A percentile compares a stretch with the other conserved stretches of the same genome.
These are phyloP conservation scores for Scomber scombrus DNA, from an alignment of 2,113 vertebrate genomes.

Conservation along the genomic window DNA sequence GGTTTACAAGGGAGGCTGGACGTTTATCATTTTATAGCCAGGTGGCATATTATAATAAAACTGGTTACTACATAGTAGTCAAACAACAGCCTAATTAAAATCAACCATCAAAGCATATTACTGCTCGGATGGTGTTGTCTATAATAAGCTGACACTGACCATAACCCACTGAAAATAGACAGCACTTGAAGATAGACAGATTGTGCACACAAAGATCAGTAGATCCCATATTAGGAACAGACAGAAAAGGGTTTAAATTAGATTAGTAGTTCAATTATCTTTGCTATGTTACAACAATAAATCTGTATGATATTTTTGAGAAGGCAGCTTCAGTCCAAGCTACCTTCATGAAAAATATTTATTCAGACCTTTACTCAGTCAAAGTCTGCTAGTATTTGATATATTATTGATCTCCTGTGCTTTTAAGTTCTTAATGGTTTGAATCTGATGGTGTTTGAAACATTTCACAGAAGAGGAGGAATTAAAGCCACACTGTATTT, in stretches of 20 bases:
- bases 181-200: constrained; percentile 26
- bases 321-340: background rate
- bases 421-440: constrained; percentile 8
- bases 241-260: background rate
- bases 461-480: background rate
- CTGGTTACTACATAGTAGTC: constrained; percentile 42
- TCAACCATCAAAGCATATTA: constrained; percentile 34
- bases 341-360: background rate
- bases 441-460: background rate
- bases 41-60: constrained; percentile 48
- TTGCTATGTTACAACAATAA: constrained; percentile 11
- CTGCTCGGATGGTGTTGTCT: constrained; percentile 34
- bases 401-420: constrained; percentile 1
- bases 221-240: constrained; percentile 11
- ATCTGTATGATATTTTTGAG: background rate
- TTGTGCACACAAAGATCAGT: constrained; percentile 44
- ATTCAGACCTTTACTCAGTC: background rate
- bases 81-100: constrained; percentile 70
- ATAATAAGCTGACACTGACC: constrained; percentile 38
- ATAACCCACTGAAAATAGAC: constrained; percentile 43
- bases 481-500: background rate
- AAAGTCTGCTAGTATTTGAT: background rate
- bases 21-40: constrained; percentile 39
- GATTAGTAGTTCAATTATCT: background rate
- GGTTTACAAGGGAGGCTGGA: background rate